Conservation (phyloP, 2,113 vertebrate genomes). For the Pterocles burchelli region DNA sequence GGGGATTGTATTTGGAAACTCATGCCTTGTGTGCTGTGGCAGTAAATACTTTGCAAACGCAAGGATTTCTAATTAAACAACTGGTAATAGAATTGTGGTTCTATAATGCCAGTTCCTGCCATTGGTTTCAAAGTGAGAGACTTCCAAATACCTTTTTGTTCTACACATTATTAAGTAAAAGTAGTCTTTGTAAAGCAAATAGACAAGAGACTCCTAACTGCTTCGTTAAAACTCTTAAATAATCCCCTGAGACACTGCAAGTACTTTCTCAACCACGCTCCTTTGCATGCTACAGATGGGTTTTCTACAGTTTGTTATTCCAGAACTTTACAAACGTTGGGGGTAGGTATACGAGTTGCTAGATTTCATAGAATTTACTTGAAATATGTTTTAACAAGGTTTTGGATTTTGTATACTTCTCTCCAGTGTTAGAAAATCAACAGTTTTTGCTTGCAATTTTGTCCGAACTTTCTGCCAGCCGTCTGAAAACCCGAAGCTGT, state of each 20-base stretch:
- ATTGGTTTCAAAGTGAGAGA: neutral
- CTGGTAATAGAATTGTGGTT: neutral
- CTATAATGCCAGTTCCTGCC: neutral
- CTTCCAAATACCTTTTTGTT: neutral
- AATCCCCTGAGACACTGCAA: neutral
- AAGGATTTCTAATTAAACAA: constrained; percentile 7
- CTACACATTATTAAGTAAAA: neutral
- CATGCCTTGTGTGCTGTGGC: neutral
- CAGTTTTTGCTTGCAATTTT: neutral
- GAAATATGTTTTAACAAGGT: neutral
- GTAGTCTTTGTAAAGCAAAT: neutral
- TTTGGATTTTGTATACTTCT: neutral
- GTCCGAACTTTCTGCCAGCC: neutral
- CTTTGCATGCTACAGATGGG: neutral
- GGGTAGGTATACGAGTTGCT: neutral
- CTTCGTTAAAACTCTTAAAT: neutral
- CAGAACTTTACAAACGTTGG: neutral
- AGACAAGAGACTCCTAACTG: neutral
- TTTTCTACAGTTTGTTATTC: neutral
- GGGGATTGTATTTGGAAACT: constrained; percentile 23
- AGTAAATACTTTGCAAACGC: constrained; percentile 25
- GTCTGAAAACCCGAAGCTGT: neutral
- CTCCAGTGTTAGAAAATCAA: neutral
- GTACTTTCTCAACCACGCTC: neutral
- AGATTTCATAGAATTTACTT: neutral